phyloP scores from a whole-genome alignment of 2,797 vertebrate species.

The Pangasius macronema region DNA sequence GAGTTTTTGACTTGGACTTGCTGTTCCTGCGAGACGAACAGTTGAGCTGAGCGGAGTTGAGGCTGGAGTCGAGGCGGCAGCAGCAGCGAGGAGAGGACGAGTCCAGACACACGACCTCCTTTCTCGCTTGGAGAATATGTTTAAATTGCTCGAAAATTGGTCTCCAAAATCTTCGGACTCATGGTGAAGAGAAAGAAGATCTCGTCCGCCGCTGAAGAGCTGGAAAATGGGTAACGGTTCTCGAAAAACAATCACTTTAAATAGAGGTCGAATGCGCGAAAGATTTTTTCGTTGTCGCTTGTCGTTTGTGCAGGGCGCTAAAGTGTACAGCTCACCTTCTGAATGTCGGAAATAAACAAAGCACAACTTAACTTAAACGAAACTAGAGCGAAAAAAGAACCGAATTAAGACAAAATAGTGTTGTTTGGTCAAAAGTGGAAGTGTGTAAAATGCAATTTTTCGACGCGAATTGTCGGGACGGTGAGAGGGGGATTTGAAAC shows the following conservation, averaged over 20 bases:
- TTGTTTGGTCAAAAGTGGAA: conserved; percentile 37
- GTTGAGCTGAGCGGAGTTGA: conserved; percentile 81
- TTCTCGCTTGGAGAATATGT: conserved; percentile 78
- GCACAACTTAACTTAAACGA: conserved; percentile 39
- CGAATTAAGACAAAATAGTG: conserved; percentile 24
- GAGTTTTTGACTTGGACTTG: conserved; percentile 54
- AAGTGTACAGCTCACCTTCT: conserved; percentile 74
- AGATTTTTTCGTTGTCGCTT: conserved; percentile 67
- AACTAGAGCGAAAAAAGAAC: conserved; percentile 35
- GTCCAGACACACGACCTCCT: conserved; percentile 67
- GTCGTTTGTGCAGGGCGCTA: conserved; percentile 81
- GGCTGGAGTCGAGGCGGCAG: conserved; percentile 75
- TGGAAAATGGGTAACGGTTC: conserved; percentile 77
- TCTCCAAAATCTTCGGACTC: conserved; percentile 75
- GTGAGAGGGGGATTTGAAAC: conserved; percentile 93
- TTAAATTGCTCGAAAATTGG: conserved; percentile 66
- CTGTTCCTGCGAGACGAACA: conserved; percentile 63
- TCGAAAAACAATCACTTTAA: conserved; percentile 74
- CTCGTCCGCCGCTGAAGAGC: conserved; percentile 75
- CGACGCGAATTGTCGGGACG: conserved; percentile 88
- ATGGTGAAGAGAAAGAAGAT: conserved; percentile 90
- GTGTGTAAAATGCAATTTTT: conserved; percentile 63
- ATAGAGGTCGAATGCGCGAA: conserved; percentile 76
- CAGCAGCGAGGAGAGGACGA: conserved; percentile 64
- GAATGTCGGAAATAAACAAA: conserved; percentile 72